Base-by-base conservation (phyloP, 92 coral and sea anemone species). In the Metridium senile region DNA sequence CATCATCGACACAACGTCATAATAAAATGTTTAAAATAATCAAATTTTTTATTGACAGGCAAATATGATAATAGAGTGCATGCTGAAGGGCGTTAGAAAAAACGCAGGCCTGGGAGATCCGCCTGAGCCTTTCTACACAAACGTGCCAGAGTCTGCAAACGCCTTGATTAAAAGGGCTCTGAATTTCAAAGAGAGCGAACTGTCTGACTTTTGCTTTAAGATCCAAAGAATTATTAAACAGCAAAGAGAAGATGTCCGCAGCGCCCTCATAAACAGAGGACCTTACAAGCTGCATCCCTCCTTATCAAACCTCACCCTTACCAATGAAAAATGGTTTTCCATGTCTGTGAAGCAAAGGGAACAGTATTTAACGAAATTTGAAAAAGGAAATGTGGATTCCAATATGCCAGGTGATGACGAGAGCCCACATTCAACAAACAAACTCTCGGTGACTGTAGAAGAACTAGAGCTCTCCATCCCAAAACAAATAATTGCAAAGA, bases 141-240 rank as follows among this genome's bases (percentile, higher is more conserved):
- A 87, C 78, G 64, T 76, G 19, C 87, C 85, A 26, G 87, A 86
- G 70, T 82, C 87, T 47, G 87, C 87, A 25, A 86, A 86, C 54
- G 84, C 80, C 18, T 61, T 67, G 27, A 76, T 75, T 52, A 81
- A 75, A 59, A 74, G 86, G 34, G 81, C 73, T 16, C 75, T 82
- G 32, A 39, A 75, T 18, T 82, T 18, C 70, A 30, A 75, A 33
- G 54, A 66, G 27, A 63, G 21, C 43, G 88, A 83, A 70, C 76
- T 83, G 68, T 31, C 72, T 3, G 22, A 68, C 9, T 83, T 83
- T 30, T 57, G 51, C 51, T 7, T 16, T 16, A 54, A 35, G 26
- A 7, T 29, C 65, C 49, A 53, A 53, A 53, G 46, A 72, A 32
- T 22, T n/a, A 49, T 18, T 6, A 18, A 26, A 28, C 23, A 51